Evolutionary conservation across 2,113 vertebrate genomes (phyloP), one percentile per base, ranked within the genome.

Genomic region (Anarhynchus alexandrinus): DNA sequence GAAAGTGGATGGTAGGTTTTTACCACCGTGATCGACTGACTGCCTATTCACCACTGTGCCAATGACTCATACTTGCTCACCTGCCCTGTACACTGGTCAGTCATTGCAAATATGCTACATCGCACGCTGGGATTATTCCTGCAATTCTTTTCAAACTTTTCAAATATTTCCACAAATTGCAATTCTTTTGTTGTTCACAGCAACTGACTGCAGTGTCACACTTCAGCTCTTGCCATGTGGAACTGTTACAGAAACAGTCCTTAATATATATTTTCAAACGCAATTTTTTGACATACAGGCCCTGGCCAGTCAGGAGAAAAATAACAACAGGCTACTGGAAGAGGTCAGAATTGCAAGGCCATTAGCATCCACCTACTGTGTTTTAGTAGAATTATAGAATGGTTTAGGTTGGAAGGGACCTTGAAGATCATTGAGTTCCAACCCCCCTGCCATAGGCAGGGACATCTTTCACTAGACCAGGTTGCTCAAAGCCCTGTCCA

Each of bases 31-130:
- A 59, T 43, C 40, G 47, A 7, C 20, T 55, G 32, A 12, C 19
- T 82, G 23, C 23, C 19, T 15, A 3, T 61, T 61, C n/a, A 65
- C 5, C 10, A 26, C 18, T 15, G 32, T 57, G 55, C 12, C 36
- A n/a, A 20, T 5, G 76, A 57, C 22, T 55, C 0, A 22, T 9
- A 32, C 25, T 77, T 81, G 1, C 15, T 76, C 25, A 55, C 25
- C 27, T 38, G 43, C 40, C 11, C 4, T 8, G 4, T 0, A 1
- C 1, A 0, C 7, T 6, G 26, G 40, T 32, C 40, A 22, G 11
- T 65, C 10, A 11, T 2, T 34, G 13, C 66, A 49, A 2, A 0
- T 8, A 15, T 0, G 2, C 29, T 49, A 3, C 20, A 16, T 25
- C 2, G 1, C 23, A 72, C 1, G 1, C 5, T 16, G 25, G 9